Evolutionary conservation across 2,797 vertebrate genomes (phyloP).

Genomic region (Melanotaenia maccullochi): DNA sequence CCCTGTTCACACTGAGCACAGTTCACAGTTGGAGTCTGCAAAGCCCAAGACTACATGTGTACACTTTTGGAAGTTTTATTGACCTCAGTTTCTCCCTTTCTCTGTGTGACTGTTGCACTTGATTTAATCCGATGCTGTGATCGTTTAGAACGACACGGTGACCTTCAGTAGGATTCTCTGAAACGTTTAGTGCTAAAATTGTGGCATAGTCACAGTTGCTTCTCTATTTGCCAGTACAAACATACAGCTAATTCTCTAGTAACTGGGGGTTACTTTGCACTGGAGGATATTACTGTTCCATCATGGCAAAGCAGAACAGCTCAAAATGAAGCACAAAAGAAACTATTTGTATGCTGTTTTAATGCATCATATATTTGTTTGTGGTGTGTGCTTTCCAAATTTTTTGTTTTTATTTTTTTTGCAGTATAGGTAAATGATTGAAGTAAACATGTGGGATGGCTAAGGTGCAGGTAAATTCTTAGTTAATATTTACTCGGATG

Average conservation of each 20-base stretch:
- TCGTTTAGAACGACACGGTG: constrained; percentile 25
- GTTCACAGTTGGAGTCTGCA: constrained; percentile 45
- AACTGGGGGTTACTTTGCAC: constrained; percentile 30
- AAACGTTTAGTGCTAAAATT: constrained; percentile 59
- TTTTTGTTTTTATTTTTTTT: neutral
- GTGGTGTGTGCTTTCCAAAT: neutral
- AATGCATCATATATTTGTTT: neutral
- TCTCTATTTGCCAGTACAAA: constrained; percentile 60
- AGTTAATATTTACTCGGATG: constrained; percentile 14
- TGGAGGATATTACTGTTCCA: constrained; percentile 32
- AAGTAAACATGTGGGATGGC: neutral
- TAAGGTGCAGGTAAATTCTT: neutral
- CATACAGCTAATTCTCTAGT: constrained; percentile 64
- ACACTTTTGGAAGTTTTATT: constrained; percentile 32
- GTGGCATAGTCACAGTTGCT: constrained; percentile 23
- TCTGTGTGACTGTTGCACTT: constrained; percentile 20
- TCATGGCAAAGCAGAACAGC: constrained; percentile 21
- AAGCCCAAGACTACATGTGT: constrained; percentile 28
- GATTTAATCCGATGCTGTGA: constrained; percentile 35
- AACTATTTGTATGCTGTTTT: neutral
- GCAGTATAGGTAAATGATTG: neutral
- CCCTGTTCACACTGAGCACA: constrained; percentile 22
- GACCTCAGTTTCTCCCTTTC: constrained; percentile 32
- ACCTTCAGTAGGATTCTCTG: constrained; percentile 61
- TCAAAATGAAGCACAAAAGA: neutral